These are phyloP conservation scores for Cetoscarus ocellatus DNA, from an alignment of 2,797 vertebrate species.

Conservation along the genomic window DNA sequence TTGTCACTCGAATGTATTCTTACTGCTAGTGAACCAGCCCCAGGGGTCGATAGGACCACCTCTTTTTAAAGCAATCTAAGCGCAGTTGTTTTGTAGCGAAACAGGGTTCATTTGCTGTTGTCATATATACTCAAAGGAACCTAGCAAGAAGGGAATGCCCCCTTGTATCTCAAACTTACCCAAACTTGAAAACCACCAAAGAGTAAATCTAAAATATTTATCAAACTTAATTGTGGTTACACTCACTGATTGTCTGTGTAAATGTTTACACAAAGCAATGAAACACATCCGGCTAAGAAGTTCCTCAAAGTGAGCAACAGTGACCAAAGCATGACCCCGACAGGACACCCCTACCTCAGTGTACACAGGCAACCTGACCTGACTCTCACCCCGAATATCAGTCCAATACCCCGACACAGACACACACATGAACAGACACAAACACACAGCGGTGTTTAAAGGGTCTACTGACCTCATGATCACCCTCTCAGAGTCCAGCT, in stretches of 20 bases:
- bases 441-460: constrained; percentile 48
- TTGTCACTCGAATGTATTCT: no score
- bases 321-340: constrained; percentile 68
- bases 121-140: no score
- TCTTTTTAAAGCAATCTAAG: no score
- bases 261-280: constrained; percentile 20
- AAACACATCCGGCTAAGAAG: constrained; percentile 22
- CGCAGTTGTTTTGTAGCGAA: no score
- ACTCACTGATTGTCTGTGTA: constrained; percentile 27
- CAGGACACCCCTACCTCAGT: constrained; percentile 37
- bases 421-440: constrained; percentile 11
- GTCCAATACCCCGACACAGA: constrained; percentile 29
- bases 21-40: no score
- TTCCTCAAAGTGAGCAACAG: constrained; percentile 40
- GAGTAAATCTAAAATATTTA: no score
- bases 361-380: constrained; percentile 72
- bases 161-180: no score
- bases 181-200: no score
- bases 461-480: constrained; percentile 76
- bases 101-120: no score
- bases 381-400: constrained; percentile 71
- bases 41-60: no score
- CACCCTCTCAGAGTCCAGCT: constrained; percentile 77
- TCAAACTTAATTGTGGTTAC: no score
- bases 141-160: no score